Conservation (phyloP, 2,113 vertebrate species). For the Panthera uncia region DNA sequence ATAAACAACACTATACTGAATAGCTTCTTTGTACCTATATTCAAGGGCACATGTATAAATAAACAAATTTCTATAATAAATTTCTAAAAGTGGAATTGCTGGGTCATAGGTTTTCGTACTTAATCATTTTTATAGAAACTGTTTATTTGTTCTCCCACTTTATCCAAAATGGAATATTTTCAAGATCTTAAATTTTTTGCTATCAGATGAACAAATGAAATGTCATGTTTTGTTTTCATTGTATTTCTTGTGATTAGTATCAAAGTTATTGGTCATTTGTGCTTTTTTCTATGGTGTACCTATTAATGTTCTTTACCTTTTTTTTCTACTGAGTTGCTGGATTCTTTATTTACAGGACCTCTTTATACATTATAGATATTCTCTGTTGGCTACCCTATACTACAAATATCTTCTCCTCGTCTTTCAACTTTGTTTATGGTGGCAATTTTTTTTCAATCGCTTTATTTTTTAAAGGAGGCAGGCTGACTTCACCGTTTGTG, state of each 20-base stretch:
- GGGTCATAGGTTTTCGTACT: neutral
- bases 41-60: neutral
- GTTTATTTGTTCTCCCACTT: neutral
- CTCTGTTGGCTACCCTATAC: neutral
- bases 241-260: neutral
- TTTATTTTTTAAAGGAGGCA: conserved; percentile 13
- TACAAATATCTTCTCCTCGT: neutral
- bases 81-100: neutral
- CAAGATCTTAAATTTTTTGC: neutral
- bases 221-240: neutral
- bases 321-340: neutral
- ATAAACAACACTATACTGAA: neutral
- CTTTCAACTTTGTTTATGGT: neutral
- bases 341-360: conserved; percentile 3
- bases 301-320: neutral
- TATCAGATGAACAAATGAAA: neutral
- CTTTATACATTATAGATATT: neutral
- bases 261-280: neutral
- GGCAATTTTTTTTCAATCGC: neutral
- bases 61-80: neutral
- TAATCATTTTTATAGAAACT: conserved; percentile 1
- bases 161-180: neutral
- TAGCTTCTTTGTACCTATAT: neutral
- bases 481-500: neutral
- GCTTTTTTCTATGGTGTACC: neutral